Evolutionary conservation across 2,888 invertebrate genomes (phyloP), one percentile per base, ranked within the genome.

Genomic region (Calameuta pallipes): DNA sequence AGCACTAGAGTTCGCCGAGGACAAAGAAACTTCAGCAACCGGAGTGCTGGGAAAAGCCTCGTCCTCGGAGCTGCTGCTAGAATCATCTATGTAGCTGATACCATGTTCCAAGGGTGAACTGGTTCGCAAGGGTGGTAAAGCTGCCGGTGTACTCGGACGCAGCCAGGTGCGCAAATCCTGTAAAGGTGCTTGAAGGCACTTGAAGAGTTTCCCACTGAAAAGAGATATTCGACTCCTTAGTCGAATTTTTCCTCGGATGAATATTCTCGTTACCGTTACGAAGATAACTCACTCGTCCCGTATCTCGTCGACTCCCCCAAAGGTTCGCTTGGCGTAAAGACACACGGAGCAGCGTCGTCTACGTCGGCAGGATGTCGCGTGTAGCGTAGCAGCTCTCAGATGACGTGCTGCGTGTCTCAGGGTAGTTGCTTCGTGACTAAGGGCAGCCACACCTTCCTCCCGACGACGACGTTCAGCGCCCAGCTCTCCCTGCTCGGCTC

Each of bases 311-410:
- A 93, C 92, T 84, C 93, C 93, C 78, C 93, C 92, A 83, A 94
- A 94, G 1, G 94, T 93, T 71, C 93, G 92, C 84, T 93, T 93
- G 3, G 94, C 93, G 84, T 94, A 94, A 4, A 93, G 90, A 85
- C 94, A 94, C 35, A 94, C 93, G 11, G 94, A 94, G 84, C 94
- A 94, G 84, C 94, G 93, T 84, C 94, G 92, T 79, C 94, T 85
- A 69, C 90, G 87, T 31, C 90, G 87, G 78, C 91, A 91, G 69
- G 90, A 86, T 0, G 90, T 91, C 11, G 91, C 91, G 78, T 91
- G 91, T 30, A 91, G 80, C 4, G 91, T 91, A 6, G 90, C 90
- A 1, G 91, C 90, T 23, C 89, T 88, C 11, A 91, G 86, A 83
- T 93, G 93, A 75, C 92, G 91, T 33, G 93, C 93, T 74, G 92